Conservation (phyloP, 2,797 vertebrate genomes). For the Hyperoplus lanceolatus region DNA sequence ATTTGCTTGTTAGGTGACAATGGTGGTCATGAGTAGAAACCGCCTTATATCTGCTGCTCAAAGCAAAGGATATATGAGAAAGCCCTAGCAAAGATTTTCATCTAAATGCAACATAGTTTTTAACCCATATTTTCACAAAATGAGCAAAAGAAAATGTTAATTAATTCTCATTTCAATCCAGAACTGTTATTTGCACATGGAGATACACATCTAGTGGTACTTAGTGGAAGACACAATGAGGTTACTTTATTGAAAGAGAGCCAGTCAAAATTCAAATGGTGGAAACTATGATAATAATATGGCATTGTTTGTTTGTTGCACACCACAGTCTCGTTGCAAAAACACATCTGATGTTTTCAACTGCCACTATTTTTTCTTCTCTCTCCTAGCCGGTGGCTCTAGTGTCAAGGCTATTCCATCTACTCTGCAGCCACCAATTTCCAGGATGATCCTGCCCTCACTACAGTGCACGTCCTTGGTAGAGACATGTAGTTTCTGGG, state of each 20-base stretch:
- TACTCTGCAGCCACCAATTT: neutral
- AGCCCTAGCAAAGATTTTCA: neutral
- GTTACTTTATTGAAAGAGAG: neutral
- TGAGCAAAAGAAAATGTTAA: neutral
- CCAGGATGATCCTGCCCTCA: neutral
- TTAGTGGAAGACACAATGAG: neutral
- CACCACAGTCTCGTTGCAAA: neutral
- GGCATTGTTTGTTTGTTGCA: neutral
- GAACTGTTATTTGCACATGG: neutral
- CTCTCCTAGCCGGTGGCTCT: neutral
- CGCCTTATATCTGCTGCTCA: neutral
- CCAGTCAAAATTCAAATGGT: conserved; percentile 5
- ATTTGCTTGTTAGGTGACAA: neutral
- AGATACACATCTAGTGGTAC: conserved; percentile 1
- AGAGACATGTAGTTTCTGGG: neutral
- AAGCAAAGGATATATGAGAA: neutral
- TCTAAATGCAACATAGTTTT: neutral
- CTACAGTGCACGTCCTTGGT: neutral
- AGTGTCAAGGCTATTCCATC: neutral
- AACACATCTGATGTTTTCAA: neutral
- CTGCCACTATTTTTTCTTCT: neutral
- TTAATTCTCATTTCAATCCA: neutral
- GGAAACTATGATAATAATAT: conserved; percentile 16
- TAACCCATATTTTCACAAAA: neutral
- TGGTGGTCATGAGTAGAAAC: neutral